phyloP scores from a whole-genome alignment of 2,113 vertebrate species.

The Deroptyus accipitrinus region DNA sequence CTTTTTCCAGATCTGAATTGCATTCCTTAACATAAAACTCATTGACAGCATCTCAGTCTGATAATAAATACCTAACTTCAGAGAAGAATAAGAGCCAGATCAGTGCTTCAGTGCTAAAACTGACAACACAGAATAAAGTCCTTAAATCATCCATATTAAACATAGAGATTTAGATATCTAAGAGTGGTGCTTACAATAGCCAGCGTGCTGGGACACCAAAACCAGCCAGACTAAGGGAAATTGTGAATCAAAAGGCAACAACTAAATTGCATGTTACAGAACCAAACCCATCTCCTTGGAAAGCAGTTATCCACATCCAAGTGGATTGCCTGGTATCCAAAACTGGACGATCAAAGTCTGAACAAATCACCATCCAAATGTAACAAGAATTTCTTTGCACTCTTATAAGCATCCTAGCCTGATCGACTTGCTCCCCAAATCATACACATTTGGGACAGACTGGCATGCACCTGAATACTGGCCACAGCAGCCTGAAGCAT shows the following conservation, averaged over 20 bases:
- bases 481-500: not conserved
- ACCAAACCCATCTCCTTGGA: not conserved
- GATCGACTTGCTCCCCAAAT: not conserved
- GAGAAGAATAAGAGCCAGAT: not conserved
- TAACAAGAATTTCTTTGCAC: not conserved
- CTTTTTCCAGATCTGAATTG: slow-evolving; percentile 7
- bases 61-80: not conserved
- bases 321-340: not conserved
- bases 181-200: not conserved
- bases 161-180: not conserved
- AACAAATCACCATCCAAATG: not conserved
- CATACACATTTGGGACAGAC: fast-evolving
- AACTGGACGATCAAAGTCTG: not conserved
- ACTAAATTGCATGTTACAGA: not conserved
- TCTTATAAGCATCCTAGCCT: not conserved
- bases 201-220: not conserved
- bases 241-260: not conserved
- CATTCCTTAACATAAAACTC: slow-evolving; percentile 1
- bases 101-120: not conserved
- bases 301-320: not conserved
- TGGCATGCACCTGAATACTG: not conserved
- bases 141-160: not conserved
- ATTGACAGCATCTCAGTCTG: not conserved
- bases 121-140: not conserved
- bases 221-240: not conserved